Conservation (phyloP, 2,113 vertebrate genomes). For the Apeltes quadracus region DNA sequence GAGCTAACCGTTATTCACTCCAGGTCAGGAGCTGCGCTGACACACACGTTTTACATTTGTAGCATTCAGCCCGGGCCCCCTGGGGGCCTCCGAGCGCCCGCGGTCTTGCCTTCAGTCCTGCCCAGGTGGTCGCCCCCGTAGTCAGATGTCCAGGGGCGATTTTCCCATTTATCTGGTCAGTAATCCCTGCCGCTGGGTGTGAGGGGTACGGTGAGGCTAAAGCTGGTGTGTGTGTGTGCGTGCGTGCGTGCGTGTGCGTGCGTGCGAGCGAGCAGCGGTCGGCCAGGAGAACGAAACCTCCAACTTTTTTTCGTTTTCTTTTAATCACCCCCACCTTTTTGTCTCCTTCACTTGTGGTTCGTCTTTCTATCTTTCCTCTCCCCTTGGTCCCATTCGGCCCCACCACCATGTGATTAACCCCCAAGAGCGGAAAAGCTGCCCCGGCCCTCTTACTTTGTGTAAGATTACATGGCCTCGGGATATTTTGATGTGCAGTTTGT, state of each 20-base stretch:
- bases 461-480: conserved; percentile 42
- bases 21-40: conserved; percentile 32
- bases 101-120: conserved; percentile 22
- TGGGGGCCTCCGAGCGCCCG: conserved; percentile 5
- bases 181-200: conserved; percentile 13
- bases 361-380: conserved; percentile 3
- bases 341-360: not conserved
- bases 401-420: conserved; percentile 54
- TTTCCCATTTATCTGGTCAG: conserved; percentile 29
- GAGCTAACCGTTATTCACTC: conserved; percentile 44
- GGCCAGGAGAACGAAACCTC: not conserved
- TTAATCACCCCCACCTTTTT: not conserved
- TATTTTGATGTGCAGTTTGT: conserved; percentile 46
- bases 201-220: too few relatives aligned
- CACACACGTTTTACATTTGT: conserved; percentile 28
- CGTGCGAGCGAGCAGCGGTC: too few relatives aligned
- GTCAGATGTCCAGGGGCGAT: conserved; percentile 33
- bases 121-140: conserved; percentile 1
- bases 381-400: not conserved
- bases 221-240: not conserved
- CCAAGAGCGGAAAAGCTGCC: conserved; percentile 38
- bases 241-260: not conserved
- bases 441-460: conserved; percentile 23
- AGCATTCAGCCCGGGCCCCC: conserved; percentile 12
- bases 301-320: not conserved